These are phyloP conservation scores for Batillaria attramentaria DNA, from an alignment of 1,140 invertebrate species.

Conservation along the genomic window DNA sequence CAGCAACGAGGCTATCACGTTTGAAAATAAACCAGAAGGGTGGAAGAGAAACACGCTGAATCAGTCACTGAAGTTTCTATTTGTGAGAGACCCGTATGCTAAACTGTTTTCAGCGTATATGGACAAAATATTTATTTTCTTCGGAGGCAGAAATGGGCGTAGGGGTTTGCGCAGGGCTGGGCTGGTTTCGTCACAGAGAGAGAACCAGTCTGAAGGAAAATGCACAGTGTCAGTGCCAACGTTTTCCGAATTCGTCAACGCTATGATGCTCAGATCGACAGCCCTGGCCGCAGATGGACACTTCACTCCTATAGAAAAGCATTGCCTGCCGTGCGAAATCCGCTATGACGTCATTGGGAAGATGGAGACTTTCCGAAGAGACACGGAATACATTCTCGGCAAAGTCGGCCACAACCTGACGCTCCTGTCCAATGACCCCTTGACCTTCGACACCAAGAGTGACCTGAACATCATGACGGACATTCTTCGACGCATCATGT, in stretches of 20 bases:
- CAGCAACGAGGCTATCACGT: background rate
- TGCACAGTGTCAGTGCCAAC: background rate
- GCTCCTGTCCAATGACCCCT: background rate
- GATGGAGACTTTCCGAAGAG: slow-evolving; percentile 23
- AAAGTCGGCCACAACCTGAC: background rate
- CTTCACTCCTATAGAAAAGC: background rate
- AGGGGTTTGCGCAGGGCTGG: background rate
- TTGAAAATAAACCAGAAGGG: background rate
- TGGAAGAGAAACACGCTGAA: background rate
- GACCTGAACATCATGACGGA: slow-evolving; percentile 17
- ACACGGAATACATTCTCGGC: slow-evolving; percentile 18
- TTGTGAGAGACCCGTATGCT: slow-evolving; percentile 34
- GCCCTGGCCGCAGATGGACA: background rate
- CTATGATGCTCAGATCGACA: background rate
- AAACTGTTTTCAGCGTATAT: slow-evolving; percentile 39
- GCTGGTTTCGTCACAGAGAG: background rate
- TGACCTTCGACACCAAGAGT: slow-evolving; percentile 3
- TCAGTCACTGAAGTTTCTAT: slow-evolving; percentile 20
- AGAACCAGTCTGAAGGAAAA: background rate
- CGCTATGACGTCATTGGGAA: slow-evolving; percentile 25
- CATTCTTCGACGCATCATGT: background rate
- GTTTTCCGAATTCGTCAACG: background rate
- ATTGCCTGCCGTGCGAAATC: slow-evolving; percentile 12
- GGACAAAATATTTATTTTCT: slow-evolving; percentile 39
- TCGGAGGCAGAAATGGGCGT: too few relatives aligned